phyloP scores from a whole-genome alignment of 2,888 invertebrate genomes.

The Agapetus fuscipes region DNA sequence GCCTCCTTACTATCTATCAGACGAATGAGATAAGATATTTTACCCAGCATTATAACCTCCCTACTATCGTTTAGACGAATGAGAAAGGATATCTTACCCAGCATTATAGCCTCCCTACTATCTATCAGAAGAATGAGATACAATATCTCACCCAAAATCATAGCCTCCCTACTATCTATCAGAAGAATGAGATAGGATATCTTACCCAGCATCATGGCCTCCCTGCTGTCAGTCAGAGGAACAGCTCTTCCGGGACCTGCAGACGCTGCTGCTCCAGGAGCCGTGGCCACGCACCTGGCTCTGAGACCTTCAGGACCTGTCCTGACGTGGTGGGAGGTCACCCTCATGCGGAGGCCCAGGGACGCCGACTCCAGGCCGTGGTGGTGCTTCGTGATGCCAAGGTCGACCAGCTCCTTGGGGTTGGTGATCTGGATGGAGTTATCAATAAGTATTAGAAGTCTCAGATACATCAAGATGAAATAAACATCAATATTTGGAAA shows the following conservation, averaged over 20 bases:
- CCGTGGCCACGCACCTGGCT: conserved; percentile 52
- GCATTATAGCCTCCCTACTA: conserved; percentile 50
- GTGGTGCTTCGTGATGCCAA: conserved; percentile 43
- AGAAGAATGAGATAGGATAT: neutral
- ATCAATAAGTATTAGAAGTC: too few relatives aligned
- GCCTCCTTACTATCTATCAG: too few relatives aligned
- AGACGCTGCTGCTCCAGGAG: conserved; percentile 50
- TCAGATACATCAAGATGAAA: too few relatives aligned
- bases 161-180: conserved; percentile 51
- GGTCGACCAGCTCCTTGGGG: conserved; percentile 39
- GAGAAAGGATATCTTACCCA: conserved; percentile 38
- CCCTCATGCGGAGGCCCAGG: conserved; percentile 45
- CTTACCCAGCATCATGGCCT: conserved; percentile 53
- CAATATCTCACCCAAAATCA: conserved; percentile 52
- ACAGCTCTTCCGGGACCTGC: conserved; percentile 46
- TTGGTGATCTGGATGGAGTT: too few relatives aligned
- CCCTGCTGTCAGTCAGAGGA: conserved; percentile 47
- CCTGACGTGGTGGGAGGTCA: conserved; percentile 46
- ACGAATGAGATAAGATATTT: too few relatives aligned
- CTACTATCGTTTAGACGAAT: conserved; percentile 39
- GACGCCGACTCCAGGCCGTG: conserved; percentile 50
- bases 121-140: conserved; percentile 46
- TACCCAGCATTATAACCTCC: too few relatives aligned
- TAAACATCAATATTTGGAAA: too few relatives aligned
- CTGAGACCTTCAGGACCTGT: conserved; percentile 52